Evolutionary conservation across 2,888 invertebrate species (phyloP), one percentile per base, ranked within the genome.

Genomic region (Ormyrus thymus): DNA sequence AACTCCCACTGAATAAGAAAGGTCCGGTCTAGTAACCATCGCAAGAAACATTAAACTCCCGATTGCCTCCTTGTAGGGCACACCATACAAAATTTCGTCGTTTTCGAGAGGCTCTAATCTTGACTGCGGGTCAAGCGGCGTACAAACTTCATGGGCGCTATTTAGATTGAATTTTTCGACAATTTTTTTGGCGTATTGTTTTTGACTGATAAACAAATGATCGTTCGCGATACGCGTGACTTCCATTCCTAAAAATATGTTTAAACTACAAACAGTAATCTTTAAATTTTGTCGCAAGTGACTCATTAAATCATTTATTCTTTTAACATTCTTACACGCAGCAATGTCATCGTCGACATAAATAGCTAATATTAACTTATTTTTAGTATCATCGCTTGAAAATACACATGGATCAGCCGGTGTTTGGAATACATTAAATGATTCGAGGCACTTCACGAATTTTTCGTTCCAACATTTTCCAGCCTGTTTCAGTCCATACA

Each of bases 341-440:
- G 53, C 53, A 3, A 7, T 45, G 15, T 43, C 69, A 55, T 55
- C 69, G 6, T 55, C 69, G 10, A 69, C 69, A 8, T 69, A 15
- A n/a, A 69, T 15, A 55, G 53, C 3, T 6, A 69, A 6, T 8
- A 69, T 69, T 15, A 69, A 15, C 0, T 8, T 53, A 55, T 69
- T 55, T 3, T 53, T 43, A 4, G 13, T 4, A 55, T 55, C 43
- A 7, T 43, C 53, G 29, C 55, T 69, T 8, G 53, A 50, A 69
- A 51, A 69, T 2, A 69, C 29, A 55, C 69, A 69, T 15, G 69
- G 69, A 55, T 56, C 56, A 9, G 56, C 56, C n/a, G 3, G 11
- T 5, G 56, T 56, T 56, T 56, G 56, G 5, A 15, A 55, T 3
- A 69, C 1, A 69, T 46, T 46, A 55, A 69, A 69, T 6, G 53